phyloP scores from a whole-genome alignment of 2,888 invertebrate species.

The Drosophila imparisetae region DNA sequence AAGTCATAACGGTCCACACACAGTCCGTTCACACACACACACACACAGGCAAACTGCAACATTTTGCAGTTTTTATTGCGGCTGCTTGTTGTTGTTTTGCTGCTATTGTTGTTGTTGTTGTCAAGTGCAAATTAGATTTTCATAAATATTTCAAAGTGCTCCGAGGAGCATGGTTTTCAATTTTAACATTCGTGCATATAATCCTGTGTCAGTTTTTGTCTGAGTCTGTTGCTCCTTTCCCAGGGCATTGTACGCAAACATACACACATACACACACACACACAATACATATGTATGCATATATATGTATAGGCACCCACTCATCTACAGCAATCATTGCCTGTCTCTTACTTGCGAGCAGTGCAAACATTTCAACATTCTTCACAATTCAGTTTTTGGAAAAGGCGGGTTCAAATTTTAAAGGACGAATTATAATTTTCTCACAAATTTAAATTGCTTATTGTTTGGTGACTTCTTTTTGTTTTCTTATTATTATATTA shows the following conservation, averaged over 20 bases:
- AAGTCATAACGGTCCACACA: conserved; percentile 66
- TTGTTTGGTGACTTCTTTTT: neutral
- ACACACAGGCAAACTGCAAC: conserved; percentile 9
- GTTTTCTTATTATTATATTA: neutral
- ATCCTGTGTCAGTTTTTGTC: conserved; percentile 12
- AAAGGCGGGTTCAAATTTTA: neutral
- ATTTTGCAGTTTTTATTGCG: conserved; percentile 35
- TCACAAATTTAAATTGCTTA: neutral
- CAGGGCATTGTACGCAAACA: conserved; percentile 52
- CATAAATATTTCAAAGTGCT: conserved; percentile 73
- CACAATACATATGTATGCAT: neutral
- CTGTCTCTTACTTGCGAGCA: conserved; percentile 9
- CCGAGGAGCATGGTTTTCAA: conserved; percentile 40
- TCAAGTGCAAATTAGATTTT: conserved; percentile 72
- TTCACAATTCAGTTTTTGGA: conserved; percentile 64
- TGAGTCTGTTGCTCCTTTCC: conserved; percentile 61
- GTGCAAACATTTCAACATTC: conserved; percentile 44
- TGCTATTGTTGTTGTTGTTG: conserved; percentile 27
- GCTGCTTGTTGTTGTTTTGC: neutral
- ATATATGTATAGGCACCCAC: neutral
- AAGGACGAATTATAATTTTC: neutral
- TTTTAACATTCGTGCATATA: conserved; percentile 39
- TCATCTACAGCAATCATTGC: conserved; percentile 4
- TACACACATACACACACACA: conserved; percentile 1
- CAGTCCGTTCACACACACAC: conserved; percentile 16